Base-by-base conservation (phyloP, 2,113 vertebrate species). In the Paradoxurus hermaphroditus region DNA sequence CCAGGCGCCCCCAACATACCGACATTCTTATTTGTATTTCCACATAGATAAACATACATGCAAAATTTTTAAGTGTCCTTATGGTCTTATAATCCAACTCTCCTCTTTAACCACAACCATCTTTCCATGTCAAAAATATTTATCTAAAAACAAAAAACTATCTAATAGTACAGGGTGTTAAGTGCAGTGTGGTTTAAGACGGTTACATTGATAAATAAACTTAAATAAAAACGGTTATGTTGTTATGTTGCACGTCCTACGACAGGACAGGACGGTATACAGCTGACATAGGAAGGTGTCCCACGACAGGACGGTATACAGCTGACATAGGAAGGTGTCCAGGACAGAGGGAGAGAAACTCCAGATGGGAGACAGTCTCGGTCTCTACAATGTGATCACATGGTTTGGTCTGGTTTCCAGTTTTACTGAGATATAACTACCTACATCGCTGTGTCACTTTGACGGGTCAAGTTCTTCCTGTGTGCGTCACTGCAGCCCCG, bases 401-500 rank as follows among this genome's bases (percentile, higher is more conserved):
- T 9, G 25, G 56, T 59, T 29, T 59, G 75, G 16, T 49, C 51
- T 51, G 0, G 29, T 19, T 51, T 78, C 46, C 16, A 19, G 75
- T 51, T 49, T 75, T 31, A 78, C 46, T 51, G 16, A 12, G 75
- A 29, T 4, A 21, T 51, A 34, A 49, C 29, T 0, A 46, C 44
- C 46, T 3, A 77, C 27, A 49, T 44, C 44, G 1, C 73, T 8
- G 31, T 34, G 9, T 34, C 29, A 34, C 16, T 34, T 78, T 34
- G n/a, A 51, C 12, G 12, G 44, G 75, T 15, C 6, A 51, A 49
- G 75, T 12, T 78, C 21, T 11, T 51, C 75, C 21, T 10, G 7
- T 7, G 18, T 1, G 27, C 0, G 5, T 49, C 36, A 18, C 1
- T 0, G 8, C 14, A 27, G 53, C 0, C 1, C 3, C 14, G 0